phyloP scores from a whole-genome alignment of 2,797 vertebrate genomes.

The Mus spretus region DNA sequence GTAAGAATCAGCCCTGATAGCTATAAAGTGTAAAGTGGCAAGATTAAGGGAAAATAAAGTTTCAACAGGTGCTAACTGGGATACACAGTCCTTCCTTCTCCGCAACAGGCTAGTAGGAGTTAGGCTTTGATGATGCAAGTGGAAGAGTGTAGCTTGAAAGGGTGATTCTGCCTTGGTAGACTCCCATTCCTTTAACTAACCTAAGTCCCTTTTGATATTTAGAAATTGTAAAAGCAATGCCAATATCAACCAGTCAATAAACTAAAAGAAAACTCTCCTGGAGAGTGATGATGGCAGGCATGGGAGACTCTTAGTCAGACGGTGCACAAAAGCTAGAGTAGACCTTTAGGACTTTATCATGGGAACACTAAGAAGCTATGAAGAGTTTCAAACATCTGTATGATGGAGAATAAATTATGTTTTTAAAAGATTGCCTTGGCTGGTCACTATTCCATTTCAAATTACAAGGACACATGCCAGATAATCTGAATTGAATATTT shows the following conservation, averaged over 20 bases:
- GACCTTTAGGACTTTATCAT: neutral
- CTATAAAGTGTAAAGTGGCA: constrained; percentile 44
- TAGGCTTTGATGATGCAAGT: constrained; percentile 71
- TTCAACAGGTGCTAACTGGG: constrained; percentile 67
- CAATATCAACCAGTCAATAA: constrained; percentile 53
- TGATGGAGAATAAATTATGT: neutral
- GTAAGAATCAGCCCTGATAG: constrained; percentile 61
- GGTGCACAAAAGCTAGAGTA: neutral
- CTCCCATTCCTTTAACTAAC: constrained; percentile 57
- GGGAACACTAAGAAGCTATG: neutral
- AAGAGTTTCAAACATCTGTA: neutral
- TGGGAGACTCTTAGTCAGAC: neutral
- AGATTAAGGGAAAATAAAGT: constrained; percentile 69
- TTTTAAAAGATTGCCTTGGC: neutral
- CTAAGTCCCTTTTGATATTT: constrained; percentile 28
- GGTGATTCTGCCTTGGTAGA: constrained; percentile 16
- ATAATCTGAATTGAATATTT: constrained; percentile 40
- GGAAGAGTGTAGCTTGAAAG: constrained; percentile 65
- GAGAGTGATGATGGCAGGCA: neutral
- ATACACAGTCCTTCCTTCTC: constrained; percentile 58
- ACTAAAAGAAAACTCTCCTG: neutral
- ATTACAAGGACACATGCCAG: neutral
- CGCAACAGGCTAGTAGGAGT: constrained; percentile 50
- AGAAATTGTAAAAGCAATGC: constrained; percentile 31
- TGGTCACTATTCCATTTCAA: constrained; percentile 8